These are phyloP conservation scores for Dynastes grantii DNA, from an alignment of 2,888 invertebrate species.

Conservation along the genomic window DNA sequence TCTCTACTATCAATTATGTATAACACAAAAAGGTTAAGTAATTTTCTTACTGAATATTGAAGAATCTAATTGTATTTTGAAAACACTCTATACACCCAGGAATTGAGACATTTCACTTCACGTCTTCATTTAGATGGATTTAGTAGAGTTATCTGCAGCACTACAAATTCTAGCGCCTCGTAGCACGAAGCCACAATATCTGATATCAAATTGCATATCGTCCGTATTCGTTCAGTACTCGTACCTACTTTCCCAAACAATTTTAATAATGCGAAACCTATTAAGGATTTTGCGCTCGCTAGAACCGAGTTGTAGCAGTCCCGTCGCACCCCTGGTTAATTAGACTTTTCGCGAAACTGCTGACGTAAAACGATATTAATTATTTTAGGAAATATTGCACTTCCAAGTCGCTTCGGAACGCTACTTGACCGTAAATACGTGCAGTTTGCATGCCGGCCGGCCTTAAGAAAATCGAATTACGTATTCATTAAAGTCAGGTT, in stretches of 20 bases:
- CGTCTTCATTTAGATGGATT: too few species aligned
- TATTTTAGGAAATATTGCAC: conserved; percentile 7
- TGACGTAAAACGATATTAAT: conserved; percentile 16
- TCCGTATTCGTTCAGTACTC: not conserved
- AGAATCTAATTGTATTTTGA: too few species aligned
- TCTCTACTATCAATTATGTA: too few species aligned
- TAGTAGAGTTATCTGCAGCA: too few species aligned
- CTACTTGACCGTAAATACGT: conserved; percentile 11
- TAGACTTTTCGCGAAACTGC: conserved; percentile 5
- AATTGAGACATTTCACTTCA: too few species aligned
- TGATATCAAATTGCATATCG: not conserved
- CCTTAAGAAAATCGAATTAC: conserved; percentile 24
- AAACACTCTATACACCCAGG: too few species aligned
- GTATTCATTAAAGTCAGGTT: conserved; percentile 27
- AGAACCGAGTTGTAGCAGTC: not conserved
- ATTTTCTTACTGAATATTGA: too few species aligned
- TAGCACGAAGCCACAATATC: too few species aligned
- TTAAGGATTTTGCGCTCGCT: not conserved
- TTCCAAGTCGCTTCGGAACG: not conserved
- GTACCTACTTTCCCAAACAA: not conserved
- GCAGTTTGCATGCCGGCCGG: not conserved
- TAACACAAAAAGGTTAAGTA: too few species aligned
- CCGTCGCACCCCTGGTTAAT: not conserved
- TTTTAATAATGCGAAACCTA: conserved; percentile 11
- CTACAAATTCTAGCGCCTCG: too few species aligned